These are phyloP conservation scores for Orthonevra nobilis DNA, from an alignment of 2,888 invertebrate genomes.

Conservation along the genomic window DNA sequence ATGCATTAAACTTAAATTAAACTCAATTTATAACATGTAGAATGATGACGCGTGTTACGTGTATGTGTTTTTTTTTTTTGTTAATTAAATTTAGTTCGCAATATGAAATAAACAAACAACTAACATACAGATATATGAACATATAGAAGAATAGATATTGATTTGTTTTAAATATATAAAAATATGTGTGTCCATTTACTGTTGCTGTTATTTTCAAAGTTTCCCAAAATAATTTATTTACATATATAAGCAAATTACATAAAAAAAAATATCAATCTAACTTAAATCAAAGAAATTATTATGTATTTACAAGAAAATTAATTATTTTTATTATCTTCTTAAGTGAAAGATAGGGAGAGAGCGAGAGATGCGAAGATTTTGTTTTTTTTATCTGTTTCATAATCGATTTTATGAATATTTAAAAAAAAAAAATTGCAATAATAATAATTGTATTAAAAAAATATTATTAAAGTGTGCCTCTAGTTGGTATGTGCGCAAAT, in stretches of 20 bases:
- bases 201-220: constrained; percentile 31
- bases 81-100: too few relatives aligned
- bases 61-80: too few relatives aligned
- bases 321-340: constrained; percentile 1
- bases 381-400: not conserved
- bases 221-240: constrained; percentile 47
- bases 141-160: constrained; percentile 62
- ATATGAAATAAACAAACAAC: constrained; percentile 46
- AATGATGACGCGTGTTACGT: constrained; percentile 55
- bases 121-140: constrained; percentile 49
- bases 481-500: constrained; percentile 69
- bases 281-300: constrained; percentile 7
- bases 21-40: constrained; percentile 40
- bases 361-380: constrained; percentile 36
- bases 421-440: constrained; percentile 55
- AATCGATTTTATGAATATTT: constrained; percentile 27
- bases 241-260: constrained; percentile 29
- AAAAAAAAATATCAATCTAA: not conserved
- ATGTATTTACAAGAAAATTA: constrained; percentile 52
- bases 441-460: constrained; percentile 44
- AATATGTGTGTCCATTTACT: constrained; percentile 57
- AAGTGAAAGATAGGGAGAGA: constrained; percentile 19
- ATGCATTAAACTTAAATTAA: constrained; percentile 40
- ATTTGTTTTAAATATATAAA: constrained; percentile 66
- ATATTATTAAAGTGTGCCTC: constrained; percentile 58